Evolutionary conservation across 2,888 invertebrate genomes (phyloP).

Genomic region (Rhagonycha lutea): DNA sequence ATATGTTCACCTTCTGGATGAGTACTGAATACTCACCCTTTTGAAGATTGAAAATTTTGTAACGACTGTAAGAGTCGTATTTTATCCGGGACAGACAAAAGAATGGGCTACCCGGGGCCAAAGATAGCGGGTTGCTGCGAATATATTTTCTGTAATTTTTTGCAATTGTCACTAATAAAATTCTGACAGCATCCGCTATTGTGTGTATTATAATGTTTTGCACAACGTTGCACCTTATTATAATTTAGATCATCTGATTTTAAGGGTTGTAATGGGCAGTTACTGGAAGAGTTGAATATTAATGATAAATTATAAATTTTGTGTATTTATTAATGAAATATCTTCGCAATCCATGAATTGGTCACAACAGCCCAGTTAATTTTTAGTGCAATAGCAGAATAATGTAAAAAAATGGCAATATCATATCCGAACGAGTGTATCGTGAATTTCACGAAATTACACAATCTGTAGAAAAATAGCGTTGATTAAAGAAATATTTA

Average conservation of each 20-base stretch:
- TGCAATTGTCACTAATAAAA: constrained; percentile 35
- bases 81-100: not conserved
- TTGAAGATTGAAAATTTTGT: constrained; percentile 1
- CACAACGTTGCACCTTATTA: constrained; percentile 48
- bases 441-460: constrained; percentile 50
- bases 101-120: constrained; percentile 6
- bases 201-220: constrained; percentile 49
- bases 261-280: constrained; percentile 31
- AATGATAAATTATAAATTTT: constrained; percentile 23
- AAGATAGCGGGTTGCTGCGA: constrained; percentile 36
- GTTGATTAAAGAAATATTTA: constrained; percentile 57
- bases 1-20: constrained; percentile 28
- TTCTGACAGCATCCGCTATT: constrained; percentile 44
- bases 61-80: not conserved
- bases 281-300: constrained; percentile 22
- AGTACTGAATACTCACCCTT: constrained; percentile 25
- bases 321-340: constrained; percentile 35
- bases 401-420: constrained; percentile 56
- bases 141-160: constrained; percentile 36
- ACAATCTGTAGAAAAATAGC: constrained; percentile 55
- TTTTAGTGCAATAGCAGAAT: constrained; percentile 55
- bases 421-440: constrained; percentile 55
- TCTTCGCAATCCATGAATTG: constrained; percentile 42
- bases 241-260: constrained; percentile 34
- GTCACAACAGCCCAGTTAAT: constrained; percentile 39